Percentiles rank a stretch among this genome's conserved stretches.
These are phyloP conservation scores for Baryphthengus martii DNA, from an alignment of 2,113 vertebrate species.

Conservation along the genomic window DNA sequence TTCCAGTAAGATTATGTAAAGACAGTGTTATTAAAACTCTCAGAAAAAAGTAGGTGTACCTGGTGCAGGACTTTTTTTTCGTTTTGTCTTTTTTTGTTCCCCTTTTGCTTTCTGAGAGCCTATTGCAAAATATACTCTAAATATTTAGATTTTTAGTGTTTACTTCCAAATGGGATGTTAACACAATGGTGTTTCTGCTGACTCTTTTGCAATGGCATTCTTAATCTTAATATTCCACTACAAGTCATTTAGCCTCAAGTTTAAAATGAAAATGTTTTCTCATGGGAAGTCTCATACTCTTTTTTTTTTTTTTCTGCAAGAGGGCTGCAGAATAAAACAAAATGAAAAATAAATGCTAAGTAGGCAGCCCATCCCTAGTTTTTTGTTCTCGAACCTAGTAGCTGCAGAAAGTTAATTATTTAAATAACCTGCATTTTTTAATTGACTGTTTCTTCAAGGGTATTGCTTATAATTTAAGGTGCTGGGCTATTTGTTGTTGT, in stretches of 20 bases:
- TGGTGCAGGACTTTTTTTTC: rapidly evolving
- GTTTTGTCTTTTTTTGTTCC: too few species aligned
- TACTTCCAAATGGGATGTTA: neutral
- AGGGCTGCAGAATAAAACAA: neutral
- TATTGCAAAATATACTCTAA: neutral
- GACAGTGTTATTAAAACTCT: neutral
- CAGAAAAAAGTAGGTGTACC: neutral
- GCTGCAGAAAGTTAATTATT: neutral
- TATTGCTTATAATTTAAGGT: neutral
- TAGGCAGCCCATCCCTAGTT: neutral
- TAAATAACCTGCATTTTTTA: neutral
- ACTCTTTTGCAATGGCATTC: neutral
- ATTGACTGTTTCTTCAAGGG: neutral
- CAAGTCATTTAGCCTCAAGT: neutral
- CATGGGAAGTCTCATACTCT: neutral
- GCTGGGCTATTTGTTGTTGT: neutral
- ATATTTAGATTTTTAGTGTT: neutral
- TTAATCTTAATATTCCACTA: neutral
- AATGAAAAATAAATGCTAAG: neutral
- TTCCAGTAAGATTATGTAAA: neutral
- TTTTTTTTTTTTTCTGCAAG: neutral
- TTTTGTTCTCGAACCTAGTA: neutral
- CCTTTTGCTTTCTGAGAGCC: neutral
- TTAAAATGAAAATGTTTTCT: neutral
- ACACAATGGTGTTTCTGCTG: neutral